Evolutionary conservation across 2,797 vertebrate species (phyloP).

Genomic region (Arrhamphus sclerolepis): DNA sequence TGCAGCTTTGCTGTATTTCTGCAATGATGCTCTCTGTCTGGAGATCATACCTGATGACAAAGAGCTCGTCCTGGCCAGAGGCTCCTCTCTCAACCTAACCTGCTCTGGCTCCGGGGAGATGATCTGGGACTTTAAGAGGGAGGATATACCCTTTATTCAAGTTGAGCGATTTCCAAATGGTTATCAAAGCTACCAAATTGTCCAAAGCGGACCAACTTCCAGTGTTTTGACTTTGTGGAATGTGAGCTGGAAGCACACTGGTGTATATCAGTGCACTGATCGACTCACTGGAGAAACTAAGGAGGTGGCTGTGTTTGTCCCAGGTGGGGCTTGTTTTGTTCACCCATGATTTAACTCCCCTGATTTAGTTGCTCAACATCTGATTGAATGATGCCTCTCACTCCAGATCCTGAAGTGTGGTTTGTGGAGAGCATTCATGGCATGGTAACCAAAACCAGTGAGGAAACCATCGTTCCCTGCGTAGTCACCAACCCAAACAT

Average conservation of each 20-base stretch:
- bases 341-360: background rate
- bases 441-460: conserved; percentile 86
- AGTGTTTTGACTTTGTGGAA: conserved; percentile 82
- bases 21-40: conserved; percentile 61
- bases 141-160: conserved; percentile 59
- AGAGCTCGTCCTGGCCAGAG: conserved; percentile 81
- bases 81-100: conserved; percentile 80
- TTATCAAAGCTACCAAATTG: conserved; percentile 37
- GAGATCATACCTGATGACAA: conserved; percentile 76
- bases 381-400: conserved; percentile 5
- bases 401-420: conserved; percentile 85
- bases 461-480: conserved; percentile 86
- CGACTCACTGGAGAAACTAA: conserved; percentile 46
- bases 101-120: conserved; percentile 78
- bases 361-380: background rate
- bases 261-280: conserved; percentile 86
- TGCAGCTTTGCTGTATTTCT: conserved; percentile 74
- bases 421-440: conserved; percentile 84
- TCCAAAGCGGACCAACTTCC: conserved; percentile 53
- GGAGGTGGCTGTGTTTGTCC: conserved; percentile 89
- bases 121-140: conserved; percentile 83
- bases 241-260: conserved; percentile 85
- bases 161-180: conserved; percentile 34
- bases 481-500: conserved; percentile 89
- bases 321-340: conserved; percentile 78